Conservation (phyloP, 2,888 invertebrate genomes). For the Melinaea marsaeus region DNA sequence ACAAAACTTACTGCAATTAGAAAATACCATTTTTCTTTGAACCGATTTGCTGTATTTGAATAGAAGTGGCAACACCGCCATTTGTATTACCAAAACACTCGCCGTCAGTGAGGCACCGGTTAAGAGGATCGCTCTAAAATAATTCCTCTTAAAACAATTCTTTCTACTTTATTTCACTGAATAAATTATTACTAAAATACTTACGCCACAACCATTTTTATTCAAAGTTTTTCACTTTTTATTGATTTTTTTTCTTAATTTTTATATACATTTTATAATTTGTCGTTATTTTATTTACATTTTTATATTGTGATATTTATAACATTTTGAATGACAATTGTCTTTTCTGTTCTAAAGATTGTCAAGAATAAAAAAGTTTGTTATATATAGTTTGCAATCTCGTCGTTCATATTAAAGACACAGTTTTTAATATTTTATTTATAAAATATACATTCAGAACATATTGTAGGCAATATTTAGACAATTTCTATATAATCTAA, state of each 20-base stretch:
- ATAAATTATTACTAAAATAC: slow-evolving; percentile 12
- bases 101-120: slow-evolving; percentile 60
- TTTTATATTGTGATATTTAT: slow-evolving; percentile 1
- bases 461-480: too few species aligned
- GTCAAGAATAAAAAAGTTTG: neutral
- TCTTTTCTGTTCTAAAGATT: neutral
- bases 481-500: too few species aligned
- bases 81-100: slow-evolving; percentile 75
- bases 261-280: slow-evolving; percentile 38
- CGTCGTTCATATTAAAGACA: too few species aligned
- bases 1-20: slow-evolving; percentile 83
- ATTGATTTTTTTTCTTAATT: slow-evolving; percentile 20
- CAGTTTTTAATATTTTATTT: too few species aligned
- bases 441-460: too few species aligned
- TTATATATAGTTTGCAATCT: neutral
- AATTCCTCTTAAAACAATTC: neutral
- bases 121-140: slow-evolving; percentile 44
- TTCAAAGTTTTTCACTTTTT: slow-evolving; percentile 23
- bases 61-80: slow-evolving; percentile 82
- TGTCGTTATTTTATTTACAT: slow-evolving; percentile 18
- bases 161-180: neutral
- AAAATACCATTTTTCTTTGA: slow-evolving; percentile 84
- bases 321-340: neutral
- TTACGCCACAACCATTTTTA: slow-evolving; percentile 44
- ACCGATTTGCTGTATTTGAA: slow-evolving; percentile 84